Base-by-base conservation (phyloP, 1,140 invertebrate genomes). In the Lordiphosa mommai region DNA sequence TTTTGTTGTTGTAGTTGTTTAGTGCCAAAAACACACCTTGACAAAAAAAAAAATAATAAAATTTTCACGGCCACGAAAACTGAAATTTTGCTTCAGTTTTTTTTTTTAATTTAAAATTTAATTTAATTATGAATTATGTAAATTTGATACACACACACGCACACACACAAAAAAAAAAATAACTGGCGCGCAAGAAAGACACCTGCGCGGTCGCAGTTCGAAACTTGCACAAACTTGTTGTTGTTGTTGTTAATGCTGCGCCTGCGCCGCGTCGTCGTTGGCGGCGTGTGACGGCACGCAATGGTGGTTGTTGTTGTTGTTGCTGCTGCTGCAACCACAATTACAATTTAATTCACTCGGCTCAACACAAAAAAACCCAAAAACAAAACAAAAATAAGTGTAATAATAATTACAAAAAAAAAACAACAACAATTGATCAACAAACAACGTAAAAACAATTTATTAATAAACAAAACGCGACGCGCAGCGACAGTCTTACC, bases 221-320 rank as follows among this genome's bases (percentile, higher is more conserved):
- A 36, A 60, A 50, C 56, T 63, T 60, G 60, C 60, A 63, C 56
- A 52, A 61, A 12, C 60, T 63, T 61, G 37, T 40, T 37, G 34
- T 30, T 48, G 51, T 36, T 49, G 32, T 29, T 49, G 44, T 13
- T 47, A 33, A 13, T 16, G 34, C 17, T 60, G 55, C 56, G 56
- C 13, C 48, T 47, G 48, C 14, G 52, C 44, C 27, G 59, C 27
- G 59, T 41, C 59, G 59, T 47, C 30, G 30, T 9, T 56, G 43
- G 2, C 55, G 58, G 29, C 34, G 27, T 59, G 43, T 57, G 55
- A 60, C 55, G 58, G 13, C 53, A 49, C 55, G 55, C 59, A 49
- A 49, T 55, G 43, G 29, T 27, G 12, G 16, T 9, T 38, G 23
- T 10, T n/a, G 13, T 7, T 27, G 3, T 50, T 29, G 12, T 6